Base-by-base conservation (phyloP, 37 sponge, comb jelly and placozoan genomes). In the Diacarnus erythraeanus region DNA sequence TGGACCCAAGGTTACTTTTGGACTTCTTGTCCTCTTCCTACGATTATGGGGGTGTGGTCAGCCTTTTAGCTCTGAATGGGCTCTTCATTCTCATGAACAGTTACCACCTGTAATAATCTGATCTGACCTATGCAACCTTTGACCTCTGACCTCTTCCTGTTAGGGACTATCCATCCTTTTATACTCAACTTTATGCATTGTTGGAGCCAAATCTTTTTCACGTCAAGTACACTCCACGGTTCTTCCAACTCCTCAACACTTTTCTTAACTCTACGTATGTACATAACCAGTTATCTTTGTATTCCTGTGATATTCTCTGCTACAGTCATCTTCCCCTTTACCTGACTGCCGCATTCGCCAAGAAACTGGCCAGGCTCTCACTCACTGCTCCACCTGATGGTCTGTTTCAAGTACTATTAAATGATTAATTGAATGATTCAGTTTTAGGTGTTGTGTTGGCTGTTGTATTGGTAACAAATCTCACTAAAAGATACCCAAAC, bases 161-260 rank as follows among this genome's bases (percentile, higher is more conserved):
- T 34, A 95, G 95, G 64, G 99, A 98, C 76, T 98, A 94, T 57
- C 99, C 99, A 35, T 75, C 88, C 43, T 93, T 98, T 83, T 98
- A 94, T 79, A 56, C 56, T 34, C 91, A 94, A 57, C 85, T 98
- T 25, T 98, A 98, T 66, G 38, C 75, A 3, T 72, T 96, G 51
- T 72, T 96, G 60, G 64, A 85, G 9, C 86, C 90, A 1, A 75
- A 81, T 43, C 33, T 94, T 21, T 80, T 94, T 57, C 79, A 89
- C 75, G 89, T 84, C 40, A 76, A 85, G 51, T 89, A 93, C 79
- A 75, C 84, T 65, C 75, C 66, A 43, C 73, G 97, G 3, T 98
- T 98, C 90, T 80, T 98, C 69, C 33, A 37, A n/a, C 92, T 96
- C 40, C 51, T 96, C 64, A 89, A 98, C 77, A 65, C 86, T 56